Conservation (phyloP, 2,113 vertebrate genomes). For the Anhinga rufa region DNA sequence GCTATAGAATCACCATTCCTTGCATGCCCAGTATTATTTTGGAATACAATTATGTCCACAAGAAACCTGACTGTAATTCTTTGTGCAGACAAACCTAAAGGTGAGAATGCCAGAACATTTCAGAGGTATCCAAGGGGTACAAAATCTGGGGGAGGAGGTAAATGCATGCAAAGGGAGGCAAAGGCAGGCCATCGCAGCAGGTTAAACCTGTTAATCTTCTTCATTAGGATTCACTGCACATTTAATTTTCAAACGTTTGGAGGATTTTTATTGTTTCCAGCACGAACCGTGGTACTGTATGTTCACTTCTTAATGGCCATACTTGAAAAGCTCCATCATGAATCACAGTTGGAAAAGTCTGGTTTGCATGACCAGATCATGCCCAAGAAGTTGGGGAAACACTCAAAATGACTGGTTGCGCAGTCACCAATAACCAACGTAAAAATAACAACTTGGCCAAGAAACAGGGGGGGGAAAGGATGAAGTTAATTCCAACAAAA, state of each 20-base stretch:
- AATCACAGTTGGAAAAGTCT: neutral
- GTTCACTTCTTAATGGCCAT: neutral
- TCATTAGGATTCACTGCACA: conserved; percentile 7
- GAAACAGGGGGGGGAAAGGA: neutral
- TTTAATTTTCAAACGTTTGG: conserved; percentile 25
- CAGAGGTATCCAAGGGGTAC: neutral
- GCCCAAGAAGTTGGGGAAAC: neutral
- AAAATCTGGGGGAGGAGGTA: neutral
- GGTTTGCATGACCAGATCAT: neutral
- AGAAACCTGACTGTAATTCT: rapidly evolving
- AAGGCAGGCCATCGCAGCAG: conserved; percentile 3
- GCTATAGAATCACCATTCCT: neutral
- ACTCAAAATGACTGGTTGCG: neutral
- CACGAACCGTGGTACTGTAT: neutral
- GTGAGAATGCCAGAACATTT: neutral
- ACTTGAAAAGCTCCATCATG: neutral
- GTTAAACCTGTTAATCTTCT: conserved; percentile 45
- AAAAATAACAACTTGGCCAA: neutral
- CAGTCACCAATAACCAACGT: neutral
- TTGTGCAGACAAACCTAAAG: neutral
- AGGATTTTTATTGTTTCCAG: neutral
- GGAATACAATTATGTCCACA: neutral
- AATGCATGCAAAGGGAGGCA: neutral
- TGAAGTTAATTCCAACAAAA: neutral
- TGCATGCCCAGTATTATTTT: neutral